Evolutionary conservation across 92 coral and sea anemone genomes (phyloP).

Genomic region (Muricea muricata): DNA sequence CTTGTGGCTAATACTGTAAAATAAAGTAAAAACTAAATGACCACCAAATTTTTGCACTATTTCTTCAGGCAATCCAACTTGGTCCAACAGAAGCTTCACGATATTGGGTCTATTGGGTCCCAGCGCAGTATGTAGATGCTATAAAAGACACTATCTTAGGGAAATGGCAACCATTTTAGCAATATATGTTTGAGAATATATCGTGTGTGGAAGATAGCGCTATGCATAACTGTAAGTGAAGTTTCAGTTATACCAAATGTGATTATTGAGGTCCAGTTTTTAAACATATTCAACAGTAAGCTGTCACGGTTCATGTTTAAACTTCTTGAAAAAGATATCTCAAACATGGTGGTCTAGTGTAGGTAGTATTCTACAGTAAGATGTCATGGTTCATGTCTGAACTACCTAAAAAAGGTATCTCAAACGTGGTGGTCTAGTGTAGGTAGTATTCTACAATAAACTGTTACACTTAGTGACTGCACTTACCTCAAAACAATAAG

Average conservation of each 20-base stretch:
- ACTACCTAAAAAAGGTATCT: too few species aligned
- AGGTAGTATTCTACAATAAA: too few species aligned
- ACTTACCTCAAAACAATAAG: too few species aligned
- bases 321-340: too few species aligned
- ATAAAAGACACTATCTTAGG: slow-evolving; percentile 97
- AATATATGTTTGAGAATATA: not conserved
- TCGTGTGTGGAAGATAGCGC: not conserved
- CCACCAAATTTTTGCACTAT: not conserved
- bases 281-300: not conserved
- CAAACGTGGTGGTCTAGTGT: too few species aligned
- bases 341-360: too few species aligned
- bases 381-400: too few species aligned
- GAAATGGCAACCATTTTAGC: slow-evolving; percentile 97
- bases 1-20: too few species aligned
- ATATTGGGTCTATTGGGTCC: slow-evolving; percentile 99
- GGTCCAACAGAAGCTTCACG: slow-evolving; percentile 99
- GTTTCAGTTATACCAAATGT: not conserved
- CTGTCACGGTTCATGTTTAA: slow-evolving; percentile 21
- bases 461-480: too few species aligned
- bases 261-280: slow-evolving; percentile 1
- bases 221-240: not conserved
- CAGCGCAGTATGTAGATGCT: slow-evolving; percentile 96
- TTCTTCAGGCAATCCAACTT: slow-evolving; percentile 87
- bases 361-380: too few species aligned
- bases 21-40: too few species aligned